Conservation (phyloP, 2,888 invertebrate species). For the Brachypterus glaber region DNA sequence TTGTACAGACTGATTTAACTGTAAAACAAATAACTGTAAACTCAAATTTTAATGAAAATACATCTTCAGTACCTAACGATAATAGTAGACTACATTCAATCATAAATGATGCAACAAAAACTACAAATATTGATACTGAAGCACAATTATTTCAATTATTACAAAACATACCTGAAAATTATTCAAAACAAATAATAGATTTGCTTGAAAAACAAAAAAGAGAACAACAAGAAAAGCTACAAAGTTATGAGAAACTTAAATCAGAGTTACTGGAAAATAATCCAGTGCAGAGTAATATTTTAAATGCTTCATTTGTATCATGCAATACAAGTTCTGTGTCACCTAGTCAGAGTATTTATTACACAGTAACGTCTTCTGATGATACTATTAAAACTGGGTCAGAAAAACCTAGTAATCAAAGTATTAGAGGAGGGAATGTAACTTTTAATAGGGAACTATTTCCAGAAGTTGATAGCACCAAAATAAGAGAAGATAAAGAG, state of each 20-base stretch:
- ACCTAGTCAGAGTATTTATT: constrained; percentile 28
- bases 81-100: too few species aligned
- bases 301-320: constrained; percentile 5
- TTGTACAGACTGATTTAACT: constrained; percentile 31
- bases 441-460: too few species aligned
- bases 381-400: too few species aligned
- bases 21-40: constrained; percentile 29
- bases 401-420: too few species aligned
- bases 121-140: constrained; percentile 19
- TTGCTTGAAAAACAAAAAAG: constrained; percentile 28
- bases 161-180: constrained; percentile 27
- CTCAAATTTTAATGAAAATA: constrained; percentile 10
- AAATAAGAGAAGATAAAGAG: too few species aligned
- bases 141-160: constrained; percentile 23
- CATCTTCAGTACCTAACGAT: background rate
- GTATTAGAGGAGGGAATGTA: too few species aligned
- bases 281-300: background rate
- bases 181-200: constrained; percentile 31
- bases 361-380: constrained; percentile 17
- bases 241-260: constrained; percentile 14
- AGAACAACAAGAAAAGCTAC: constrained; percentile 19
- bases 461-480: too few species aligned
- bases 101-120: constrained; percentile 4
- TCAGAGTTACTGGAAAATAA: constrained; percentile 7
- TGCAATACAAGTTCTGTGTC: constrained; percentile 21